phyloP scores from a whole-genome alignment of 2,888 invertebrate genomes.

The Ornithoptera alexandrae region DNA sequence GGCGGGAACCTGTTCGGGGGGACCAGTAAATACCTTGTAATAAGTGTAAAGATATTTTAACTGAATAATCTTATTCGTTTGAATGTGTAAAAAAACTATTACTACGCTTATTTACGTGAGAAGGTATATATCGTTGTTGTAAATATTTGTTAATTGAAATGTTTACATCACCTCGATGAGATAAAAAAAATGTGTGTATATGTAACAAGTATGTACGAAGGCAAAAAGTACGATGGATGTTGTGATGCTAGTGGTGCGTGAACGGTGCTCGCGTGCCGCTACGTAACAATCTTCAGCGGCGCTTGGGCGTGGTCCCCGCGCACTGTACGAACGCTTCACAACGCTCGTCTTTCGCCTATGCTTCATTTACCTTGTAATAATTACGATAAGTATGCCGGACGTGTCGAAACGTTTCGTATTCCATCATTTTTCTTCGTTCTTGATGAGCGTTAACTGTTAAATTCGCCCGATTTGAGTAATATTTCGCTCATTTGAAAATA shows the following conservation, averaged over 20 bases:
- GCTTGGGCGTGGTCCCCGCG: constrained; percentile 17
- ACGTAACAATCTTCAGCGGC: constrained; percentile 22
- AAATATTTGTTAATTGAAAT: background rate
- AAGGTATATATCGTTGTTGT: background rate
- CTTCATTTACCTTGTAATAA: constrained; percentile 29
- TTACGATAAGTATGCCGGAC: constrained; percentile 26
- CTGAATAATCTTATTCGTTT: too few species aligned
- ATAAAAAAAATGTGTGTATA: constrained; percentile 13
- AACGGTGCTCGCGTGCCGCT: constrained; percentile 18
- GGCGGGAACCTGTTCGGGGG: too few species aligned
- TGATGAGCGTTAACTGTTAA: background rate
- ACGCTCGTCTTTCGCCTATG: constrained; percentile 22
- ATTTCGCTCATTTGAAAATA: background rate
- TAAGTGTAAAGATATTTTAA: too few species aligned
- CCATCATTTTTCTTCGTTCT: background rate
- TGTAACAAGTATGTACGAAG: constrained; percentile 26
- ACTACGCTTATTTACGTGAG: background rate
- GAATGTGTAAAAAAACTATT: background rate
- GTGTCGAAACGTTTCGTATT: constrained; percentile 13
- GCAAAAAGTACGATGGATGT: constrained; percentile 14
- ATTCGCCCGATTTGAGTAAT: background rate
- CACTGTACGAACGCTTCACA: constrained; percentile 12
- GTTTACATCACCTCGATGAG: constrained; percentile 17
- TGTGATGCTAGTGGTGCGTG: constrained; percentile 17
- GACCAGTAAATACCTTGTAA: too few species aligned